These are phyloP conservation scores for Lophotriccus pileatus DNA, from an alignment of 2,797 vertebrate genomes.

Conservation along the genomic window DNA sequence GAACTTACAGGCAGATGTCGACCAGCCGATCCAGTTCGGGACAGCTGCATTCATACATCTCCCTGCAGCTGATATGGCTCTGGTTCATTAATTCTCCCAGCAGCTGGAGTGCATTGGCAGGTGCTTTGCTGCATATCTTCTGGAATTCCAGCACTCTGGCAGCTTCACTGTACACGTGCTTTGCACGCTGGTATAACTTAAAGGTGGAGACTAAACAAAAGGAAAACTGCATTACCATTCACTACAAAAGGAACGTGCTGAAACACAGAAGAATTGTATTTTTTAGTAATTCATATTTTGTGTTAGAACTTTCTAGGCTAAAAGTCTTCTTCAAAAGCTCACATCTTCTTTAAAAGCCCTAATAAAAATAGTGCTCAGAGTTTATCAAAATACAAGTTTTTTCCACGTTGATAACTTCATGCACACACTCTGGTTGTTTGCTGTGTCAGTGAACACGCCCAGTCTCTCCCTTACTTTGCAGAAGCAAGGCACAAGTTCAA, in stretches of 20 bases:
- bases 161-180: conserved; percentile 93
- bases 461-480: neutral
- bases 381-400: neutral
- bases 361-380: neutral
- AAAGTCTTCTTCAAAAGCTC: neutral
- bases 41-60: conserved; percentile 96
- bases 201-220: conserved; percentile 80
- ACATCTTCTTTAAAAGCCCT: neutral
- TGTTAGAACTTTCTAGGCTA: neutral
- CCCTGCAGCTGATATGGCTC: conserved; percentile 92
- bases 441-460: neutral
- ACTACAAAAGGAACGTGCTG: neutral
- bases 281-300: neutral
- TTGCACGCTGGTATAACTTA: conserved; percentile 90
- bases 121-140: conserved; percentile 82
- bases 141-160: conserved; percentile 88
- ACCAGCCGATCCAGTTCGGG: conserved; percentile 92
- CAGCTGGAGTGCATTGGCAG: conserved; percentile 74
- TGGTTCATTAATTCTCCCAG: conserved; percentile 94
- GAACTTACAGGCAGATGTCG: conserved; percentile 90
- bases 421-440: neutral
- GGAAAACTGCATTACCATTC: neutral
- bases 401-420: neutral
- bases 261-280: neutral
- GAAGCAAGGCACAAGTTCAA: neutral